Conservation (phyloP, 2,888 invertebrate species). For the Drosophila anceps region DNA sequence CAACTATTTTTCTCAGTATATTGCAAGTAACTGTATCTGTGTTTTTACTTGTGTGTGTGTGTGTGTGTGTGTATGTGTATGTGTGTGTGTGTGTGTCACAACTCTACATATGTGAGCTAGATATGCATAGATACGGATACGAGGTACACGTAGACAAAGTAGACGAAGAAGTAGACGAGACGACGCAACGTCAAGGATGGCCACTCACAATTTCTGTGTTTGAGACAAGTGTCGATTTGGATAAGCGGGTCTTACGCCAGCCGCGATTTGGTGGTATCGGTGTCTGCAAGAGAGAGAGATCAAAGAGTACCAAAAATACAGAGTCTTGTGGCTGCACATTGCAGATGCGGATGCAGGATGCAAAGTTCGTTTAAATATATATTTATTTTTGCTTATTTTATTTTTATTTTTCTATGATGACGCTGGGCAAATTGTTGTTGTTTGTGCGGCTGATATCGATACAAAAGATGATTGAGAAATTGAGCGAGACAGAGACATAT, state of each 20-base stretch:
- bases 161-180: conserved; percentile 24
- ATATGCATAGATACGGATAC: conserved; percentile 53
- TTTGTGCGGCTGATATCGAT: conserved; percentile 66
- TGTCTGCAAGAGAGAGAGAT: conserved; percentile 84
- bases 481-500: conserved; percentile 45
- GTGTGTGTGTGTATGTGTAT: conserved; percentile 6
- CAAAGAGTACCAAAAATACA: conserved; percentile 81
- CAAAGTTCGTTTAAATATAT: conserved; percentile 44
- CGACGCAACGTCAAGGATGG: conserved; percentile 34
- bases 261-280: conserved; percentile 84
- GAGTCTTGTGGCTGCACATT: conserved; percentile 61
- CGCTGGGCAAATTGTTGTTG: conserved; percentile 68
- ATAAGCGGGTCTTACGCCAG: conserved; percentile 84
- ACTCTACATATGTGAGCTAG: conserved; percentile 50
- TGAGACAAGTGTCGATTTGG: conserved; percentile 84
- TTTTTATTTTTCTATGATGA: conserved; percentile 59
- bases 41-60: conserved; percentile 2
- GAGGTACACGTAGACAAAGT: conserved; percentile 30
- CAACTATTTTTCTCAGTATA: conserved; percentile 5
- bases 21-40: not conserved
- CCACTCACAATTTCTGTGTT: conserved; percentile 85
- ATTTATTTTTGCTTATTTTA: not conserved
- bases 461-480: conserved; percentile 60
- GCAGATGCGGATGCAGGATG: conserved; percentile 68
- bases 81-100: conserved; percentile 31